Evolutionary conservation across 2,888 invertebrate genomes (phyloP).

Genomic region (Acronicta alni): DNA sequence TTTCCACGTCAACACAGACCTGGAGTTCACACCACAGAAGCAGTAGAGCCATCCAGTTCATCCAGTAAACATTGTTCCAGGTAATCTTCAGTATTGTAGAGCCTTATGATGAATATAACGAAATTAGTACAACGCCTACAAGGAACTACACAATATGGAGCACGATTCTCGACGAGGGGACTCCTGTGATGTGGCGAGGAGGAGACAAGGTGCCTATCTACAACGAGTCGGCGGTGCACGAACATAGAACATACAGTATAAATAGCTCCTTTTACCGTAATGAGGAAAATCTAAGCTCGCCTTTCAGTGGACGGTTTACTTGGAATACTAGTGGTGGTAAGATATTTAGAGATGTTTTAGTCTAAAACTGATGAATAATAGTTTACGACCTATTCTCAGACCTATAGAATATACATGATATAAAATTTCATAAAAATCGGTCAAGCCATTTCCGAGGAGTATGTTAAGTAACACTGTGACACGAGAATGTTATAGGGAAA

Average conservation of each 20-base stretch:
- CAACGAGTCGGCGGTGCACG: slow-evolving; percentile 12
- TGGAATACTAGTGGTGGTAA: slow-evolving; percentile 69
- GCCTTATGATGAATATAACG: slow-evolving; percentile 31
- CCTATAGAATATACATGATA: no score
- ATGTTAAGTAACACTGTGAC: no score
- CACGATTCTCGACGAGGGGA: slow-evolving; percentile 38
- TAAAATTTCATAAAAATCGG: no score
- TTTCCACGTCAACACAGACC: no score
- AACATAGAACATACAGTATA: slow-evolving; percentile 48
- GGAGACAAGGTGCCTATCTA: slow-evolving; percentile 29
- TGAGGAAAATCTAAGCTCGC: neutral
- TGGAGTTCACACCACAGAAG: no score
- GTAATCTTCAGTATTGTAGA: slow-evolving; percentile 40
- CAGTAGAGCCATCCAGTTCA: neutral
- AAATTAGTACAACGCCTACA: slow-evolving; percentile 17
- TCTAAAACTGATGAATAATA: no score
- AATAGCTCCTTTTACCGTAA: slow-evolving; percentile 17
- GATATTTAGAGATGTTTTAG: no score
- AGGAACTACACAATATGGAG: slow-evolving; percentile 55
- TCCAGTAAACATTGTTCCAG: slow-evolving; percentile 43
- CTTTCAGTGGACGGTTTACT: slow-evolving; percentile 34
- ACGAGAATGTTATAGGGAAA: no score
- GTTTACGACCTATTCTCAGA: no score
- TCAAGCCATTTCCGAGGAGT: no score
- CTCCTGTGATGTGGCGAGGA: slow-evolving; percentile 34